phyloP scores from a whole-genome alignment of 2,797 vertebrate genomes.

The Parambassis ranga region DNA sequence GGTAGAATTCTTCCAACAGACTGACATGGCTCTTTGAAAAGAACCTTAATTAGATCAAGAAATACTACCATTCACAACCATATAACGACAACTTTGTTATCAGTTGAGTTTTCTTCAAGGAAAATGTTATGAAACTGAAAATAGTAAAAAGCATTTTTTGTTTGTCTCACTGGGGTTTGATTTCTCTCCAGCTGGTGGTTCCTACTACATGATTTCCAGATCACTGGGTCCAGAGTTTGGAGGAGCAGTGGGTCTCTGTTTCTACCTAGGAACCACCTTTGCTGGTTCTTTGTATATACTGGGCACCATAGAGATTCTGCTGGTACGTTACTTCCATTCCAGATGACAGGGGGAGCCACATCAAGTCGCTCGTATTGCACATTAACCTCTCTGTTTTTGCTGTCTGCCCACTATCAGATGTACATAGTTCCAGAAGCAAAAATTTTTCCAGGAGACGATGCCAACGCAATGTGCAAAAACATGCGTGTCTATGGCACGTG shows the following conservation, averaged over 20 bases:
- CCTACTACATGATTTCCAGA: constrained; percentile 98
- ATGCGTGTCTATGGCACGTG: constrained; percentile 92
- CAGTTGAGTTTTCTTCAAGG: not conserved
- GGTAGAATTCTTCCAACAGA: no score
- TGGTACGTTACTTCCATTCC: constrained; percentile 76
- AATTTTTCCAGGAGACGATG: constrained; percentile 69
- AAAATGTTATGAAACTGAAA: not conserved
- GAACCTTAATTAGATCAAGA: no score
- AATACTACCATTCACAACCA: no score
- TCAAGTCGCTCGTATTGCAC: not conserved
- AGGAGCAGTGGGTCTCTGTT: constrained; percentile 94
- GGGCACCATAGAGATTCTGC: constrained; percentile 94
- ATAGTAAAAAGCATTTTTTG: not conserved
- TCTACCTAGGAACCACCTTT: constrained; percentile 95
- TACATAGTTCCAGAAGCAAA: constrained; percentile 87
- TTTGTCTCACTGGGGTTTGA: not conserved
- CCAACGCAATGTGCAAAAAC: constrained; percentile 76
- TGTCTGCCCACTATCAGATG: constrained; percentile 69
- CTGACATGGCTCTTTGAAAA: no score
- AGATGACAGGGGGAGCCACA: not conserved
- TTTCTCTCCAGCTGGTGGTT: constrained; percentile 86
- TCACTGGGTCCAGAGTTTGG: constrained; percentile 95
- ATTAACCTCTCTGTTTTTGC: not conserved
- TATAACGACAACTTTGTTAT: no score
- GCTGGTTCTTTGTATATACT: constrained; percentile 96